These are phyloP conservation scores for Fregetta grallaria DNA, from an alignment of 2,113 vertebrate species.

Conservation along the genomic window DNA sequence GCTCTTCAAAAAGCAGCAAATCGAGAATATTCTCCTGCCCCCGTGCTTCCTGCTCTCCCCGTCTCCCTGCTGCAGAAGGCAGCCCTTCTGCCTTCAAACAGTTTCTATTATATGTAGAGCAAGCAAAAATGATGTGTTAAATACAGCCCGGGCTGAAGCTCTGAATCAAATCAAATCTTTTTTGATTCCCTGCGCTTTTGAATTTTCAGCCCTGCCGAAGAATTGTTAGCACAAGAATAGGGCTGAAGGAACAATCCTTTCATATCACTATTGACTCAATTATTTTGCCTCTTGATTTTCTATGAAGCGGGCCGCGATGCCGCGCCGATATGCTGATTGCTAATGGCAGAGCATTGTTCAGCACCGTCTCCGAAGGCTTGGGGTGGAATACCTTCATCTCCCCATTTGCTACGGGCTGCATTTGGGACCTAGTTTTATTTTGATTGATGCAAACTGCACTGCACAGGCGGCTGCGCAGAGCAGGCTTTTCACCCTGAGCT, in stretches of 20 bases:
- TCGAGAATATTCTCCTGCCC: neutral
- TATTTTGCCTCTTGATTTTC: slow-evolving; percentile 67
- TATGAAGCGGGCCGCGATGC: neutral
- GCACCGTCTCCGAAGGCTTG: neutral
- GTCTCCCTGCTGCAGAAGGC: neutral
- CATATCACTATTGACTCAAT: slow-evolving; percentile 51
- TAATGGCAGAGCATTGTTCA: slow-evolving; percentile 53
- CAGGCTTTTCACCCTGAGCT: neutral
- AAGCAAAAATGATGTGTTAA: slow-evolving; percentile 20
- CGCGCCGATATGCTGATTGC: slow-evolving; percentile 55
- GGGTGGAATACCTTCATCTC: neutral
- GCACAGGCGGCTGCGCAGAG: neutral
- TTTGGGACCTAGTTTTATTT: neutral
- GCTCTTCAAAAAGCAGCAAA: neutral
- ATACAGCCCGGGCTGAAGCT: slow-evolving; percentile 6
- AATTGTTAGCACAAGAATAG: slow-evolving; percentile 62
- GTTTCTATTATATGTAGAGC: neutral
- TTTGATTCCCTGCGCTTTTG: slow-evolving; percentile 51
- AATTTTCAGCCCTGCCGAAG: slow-evolving; percentile 39
- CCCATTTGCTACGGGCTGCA: neutral
- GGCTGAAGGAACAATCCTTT: slow-evolving; percentile 60
- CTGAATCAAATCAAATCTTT: slow-evolving; percentile 62
- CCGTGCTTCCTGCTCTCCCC: neutral
- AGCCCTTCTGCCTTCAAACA: neutral
- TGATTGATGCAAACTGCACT: neutral